Evolutionary conservation across 2,113 vertebrate species (phyloP), one percentile per base, ranked within the genome.

Genomic region (Crypturellus undulatus): DNA sequence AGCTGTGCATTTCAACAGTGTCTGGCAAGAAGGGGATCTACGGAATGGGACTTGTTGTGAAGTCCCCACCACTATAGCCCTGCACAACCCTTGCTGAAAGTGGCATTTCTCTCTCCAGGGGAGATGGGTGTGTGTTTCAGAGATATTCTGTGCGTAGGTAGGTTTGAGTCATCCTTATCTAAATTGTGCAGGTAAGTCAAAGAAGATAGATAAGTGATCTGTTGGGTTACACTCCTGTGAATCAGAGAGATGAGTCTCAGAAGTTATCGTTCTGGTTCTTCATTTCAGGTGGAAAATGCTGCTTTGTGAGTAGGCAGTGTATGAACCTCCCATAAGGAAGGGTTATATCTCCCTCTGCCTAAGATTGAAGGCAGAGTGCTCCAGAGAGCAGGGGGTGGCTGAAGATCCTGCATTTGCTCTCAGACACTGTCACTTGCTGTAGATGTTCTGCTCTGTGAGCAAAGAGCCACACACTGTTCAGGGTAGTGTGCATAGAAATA

Each of bases 171-270:
- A 69, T 54, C 51, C 71, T 73, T 21, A 51, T 25, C 68, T 36
- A 51, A 25, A 32, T 30, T n/a, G 52, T 32, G 28, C 21, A 56
- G 52, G 38, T 6, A 51, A 59, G 1, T 1, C 59, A 56, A 22
- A 81, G 42, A 9, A 81, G n/a, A n/a, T n/a, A n/a, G 42, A 10
- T 42, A 63, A 86, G 18, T 8, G 32, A 20, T 20, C 22, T 45
- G 16, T 8, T 75, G 38, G 21, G 62, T 81, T 81, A 32, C 2
- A 14, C 7, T 22, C 26, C 65, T 51, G 26, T 10, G 52, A 68
- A 30, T 20, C 0, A 0, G 11, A 32, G 12, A 42, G 34, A 16
- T 14, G 6, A 72, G 34, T 38, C n/a, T 36, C 20, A 17, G 17
- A 17, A 10, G 0, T 78, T 77, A 12, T 4, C 10, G 1, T 17